Evolutionary conservation across 2,888 invertebrate species (phyloP), one percentile per base, ranked within the genome.

Genomic region (Sinohyriopsis cumingii): DNA sequence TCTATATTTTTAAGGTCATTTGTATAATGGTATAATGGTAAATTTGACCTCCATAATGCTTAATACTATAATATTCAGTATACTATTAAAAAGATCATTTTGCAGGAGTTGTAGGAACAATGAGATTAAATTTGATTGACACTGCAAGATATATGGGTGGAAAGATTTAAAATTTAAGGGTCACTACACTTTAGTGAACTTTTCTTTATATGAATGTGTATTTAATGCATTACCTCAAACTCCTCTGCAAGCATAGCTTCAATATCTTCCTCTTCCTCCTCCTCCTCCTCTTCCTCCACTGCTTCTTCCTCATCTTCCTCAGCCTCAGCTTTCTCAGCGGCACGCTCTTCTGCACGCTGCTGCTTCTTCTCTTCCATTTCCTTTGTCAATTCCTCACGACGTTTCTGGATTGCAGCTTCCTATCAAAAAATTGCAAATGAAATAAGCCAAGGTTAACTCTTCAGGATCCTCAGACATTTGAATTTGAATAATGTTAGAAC

Each of bases 241-340:
- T 89, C 88, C 62, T 88, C 89, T 62, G 88, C 87, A 22, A 89
- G 76, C 59, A 86, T 71, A 20, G 83, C 86, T 22, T 89, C 89
- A 81, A 89, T 89, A 66, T 88, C 87, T 24, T 86, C 86, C 67
- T 87, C 88, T 53, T 88, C 88, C 66, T 85, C 86, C 63, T 87
- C 88, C 55, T 85, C 87, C 53, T 85, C 87, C 67, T 88, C 88
- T 70, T 84, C 87, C 59, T 85, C 87, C 67, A 84, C 87, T 56
- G 79, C 86, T 9, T 83, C 84, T 55, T 84, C 84, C n/a, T 82
- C 85, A 19, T 86, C 86, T 18, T 81, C 79, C 9, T 82, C 83
- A 19, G 71, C 74, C 15, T 81, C 82, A 4, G 74, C 84, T 64
- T 77, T 74, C 45, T 78, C 81, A 33, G 77, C 78, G 33, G 74